Conservation (phyloP, 2,888 invertebrate species). For the Mesoligia furuncula region DNA sequence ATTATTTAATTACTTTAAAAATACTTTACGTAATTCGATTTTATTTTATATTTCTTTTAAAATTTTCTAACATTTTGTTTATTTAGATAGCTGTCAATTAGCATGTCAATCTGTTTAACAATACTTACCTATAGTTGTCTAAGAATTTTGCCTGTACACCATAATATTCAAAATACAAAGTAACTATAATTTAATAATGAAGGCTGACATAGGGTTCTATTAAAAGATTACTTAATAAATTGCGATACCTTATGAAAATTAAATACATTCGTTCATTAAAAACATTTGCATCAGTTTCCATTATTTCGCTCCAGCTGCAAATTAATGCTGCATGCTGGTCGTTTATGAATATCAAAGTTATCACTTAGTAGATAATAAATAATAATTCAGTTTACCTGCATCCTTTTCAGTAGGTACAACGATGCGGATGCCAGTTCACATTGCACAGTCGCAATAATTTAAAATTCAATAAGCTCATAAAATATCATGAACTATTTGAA, state of each 20-base stretch:
- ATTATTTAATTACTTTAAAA: slow-evolving; percentile 76
- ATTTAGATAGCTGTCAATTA: slow-evolving; percentile 87
- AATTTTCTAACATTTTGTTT: slow-evolving; percentile 54
- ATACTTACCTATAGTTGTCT: slow-evolving; percentile 45
- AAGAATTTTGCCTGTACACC: slow-evolving; percentile 61
- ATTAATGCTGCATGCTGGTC: neutral
- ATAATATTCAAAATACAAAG: slow-evolving; percentile 62
- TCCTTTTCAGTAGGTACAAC: neutral
- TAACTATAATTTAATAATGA: slow-evolving; percentile 60
- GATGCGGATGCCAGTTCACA: neutral
- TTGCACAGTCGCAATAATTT: neutral
- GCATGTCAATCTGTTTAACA: slow-evolving; percentile 80
- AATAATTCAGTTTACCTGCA: neutral
- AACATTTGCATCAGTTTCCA: slow-evolving; percentile 15
- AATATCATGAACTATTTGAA: neutral
- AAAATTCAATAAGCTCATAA: neutral
- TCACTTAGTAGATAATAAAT: neutral
- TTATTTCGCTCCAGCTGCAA: slow-evolving; percentile 12
- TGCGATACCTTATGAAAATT: slow-evolving; percentile 24
- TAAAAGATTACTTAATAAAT: slow-evolving; percentile 14
- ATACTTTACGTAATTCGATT: slow-evolving; percentile 67
- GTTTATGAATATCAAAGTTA: neutral
- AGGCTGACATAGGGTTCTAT: slow-evolving; percentile 68
- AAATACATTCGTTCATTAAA: neutral
- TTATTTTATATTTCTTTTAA: slow-evolving; percentile 54